Evolutionary conservation across 1,140 invertebrate genomes (phyloP), one percentile per base, ranked within the genome.

Genomic region (Drosophila chauvacae): DNA sequence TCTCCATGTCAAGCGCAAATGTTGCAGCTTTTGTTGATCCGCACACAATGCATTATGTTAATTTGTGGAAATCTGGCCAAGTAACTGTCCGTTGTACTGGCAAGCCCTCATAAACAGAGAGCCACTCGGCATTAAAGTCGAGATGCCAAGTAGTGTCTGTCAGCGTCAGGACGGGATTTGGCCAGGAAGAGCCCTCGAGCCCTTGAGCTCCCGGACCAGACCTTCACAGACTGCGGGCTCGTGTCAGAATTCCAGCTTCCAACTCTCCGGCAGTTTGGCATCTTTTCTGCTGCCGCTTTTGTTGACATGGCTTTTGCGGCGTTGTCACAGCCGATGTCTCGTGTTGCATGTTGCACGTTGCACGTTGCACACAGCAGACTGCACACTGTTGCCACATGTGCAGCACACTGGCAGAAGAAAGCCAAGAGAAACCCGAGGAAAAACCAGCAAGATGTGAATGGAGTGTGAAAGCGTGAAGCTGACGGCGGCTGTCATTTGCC

Each of bases 261-360:
- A 70, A 50, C 57, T 79, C 53, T 79, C 53, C 53, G 20, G 47
- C 50, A 59, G 45, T 68, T 77, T 77, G 50, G 62, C 72, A 61
- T 75, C 73, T 81, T 69, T 70, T 65, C 41, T 72, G 57, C 53
- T 58, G 64, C 56, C 71, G 77, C 84, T 80, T 88, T 81, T 84
- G 84, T 88, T 88, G 84, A 88, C 84, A 88, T 55, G 78, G 81
- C 85, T 84, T 80, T 72, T 84, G 78, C 77, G 84, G 86, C 80
- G 69, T 80, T 88, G 84, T 90, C 65, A 71, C 84, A 88, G 84
- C 85, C 65, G 85, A 74, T 90, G 84, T 90, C 85, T 79, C 85
- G 80, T 84, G 80, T 81, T 90, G 81, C 77, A 63, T 61, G 69
- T 72, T 70, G 72, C 85, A 80, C 66, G 76, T 58, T 60, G 47